Evolutionary conservation across 2,113 vertebrate genomes (phyloP).

Genomic region (Aspiorhynchus laticeps): DNA sequence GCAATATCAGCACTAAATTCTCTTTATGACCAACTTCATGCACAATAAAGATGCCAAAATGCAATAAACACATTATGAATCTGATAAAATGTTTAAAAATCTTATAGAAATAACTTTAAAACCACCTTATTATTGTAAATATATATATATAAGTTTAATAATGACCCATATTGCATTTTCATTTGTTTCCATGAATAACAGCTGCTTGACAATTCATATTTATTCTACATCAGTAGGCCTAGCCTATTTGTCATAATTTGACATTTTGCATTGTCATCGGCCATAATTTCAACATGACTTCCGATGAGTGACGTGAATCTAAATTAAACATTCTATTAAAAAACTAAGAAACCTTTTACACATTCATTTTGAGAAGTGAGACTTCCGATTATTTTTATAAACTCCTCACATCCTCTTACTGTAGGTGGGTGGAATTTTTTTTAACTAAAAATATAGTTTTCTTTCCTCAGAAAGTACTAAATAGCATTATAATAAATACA

Average conservation of each 20-base stretch:
- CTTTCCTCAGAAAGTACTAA: neutral
- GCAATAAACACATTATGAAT: neutral
- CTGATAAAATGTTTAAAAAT: neutral
- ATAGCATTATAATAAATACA: neutral
- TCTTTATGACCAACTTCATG: neutral
- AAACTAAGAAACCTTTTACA: neutral
- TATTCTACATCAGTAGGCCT: neutral
- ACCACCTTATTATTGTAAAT: neutral
- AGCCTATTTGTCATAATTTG: conserved; percentile 21
- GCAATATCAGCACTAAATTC: neutral
- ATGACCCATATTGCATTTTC: neutral
- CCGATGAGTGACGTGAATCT: neutral
- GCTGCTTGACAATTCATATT: neutral
- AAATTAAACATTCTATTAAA: neutral
- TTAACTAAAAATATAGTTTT: neutral
- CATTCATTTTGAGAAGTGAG: conserved; percentile 14
- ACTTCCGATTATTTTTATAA: neutral
- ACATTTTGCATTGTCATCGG: neutral
- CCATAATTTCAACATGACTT: conserved; percentile 2
- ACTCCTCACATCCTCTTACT: conserved; percentile 9
- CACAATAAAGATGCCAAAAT: neutral
- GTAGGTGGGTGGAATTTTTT: neutral
- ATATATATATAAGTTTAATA: no score
- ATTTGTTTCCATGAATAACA: neutral
- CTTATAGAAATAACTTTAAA: neutral